Evolutionary conservation across 2,888 invertebrate genomes (phyloP), one percentile per base, ranked within the genome.

Genomic region (Heteromurus nitidus): DNA sequence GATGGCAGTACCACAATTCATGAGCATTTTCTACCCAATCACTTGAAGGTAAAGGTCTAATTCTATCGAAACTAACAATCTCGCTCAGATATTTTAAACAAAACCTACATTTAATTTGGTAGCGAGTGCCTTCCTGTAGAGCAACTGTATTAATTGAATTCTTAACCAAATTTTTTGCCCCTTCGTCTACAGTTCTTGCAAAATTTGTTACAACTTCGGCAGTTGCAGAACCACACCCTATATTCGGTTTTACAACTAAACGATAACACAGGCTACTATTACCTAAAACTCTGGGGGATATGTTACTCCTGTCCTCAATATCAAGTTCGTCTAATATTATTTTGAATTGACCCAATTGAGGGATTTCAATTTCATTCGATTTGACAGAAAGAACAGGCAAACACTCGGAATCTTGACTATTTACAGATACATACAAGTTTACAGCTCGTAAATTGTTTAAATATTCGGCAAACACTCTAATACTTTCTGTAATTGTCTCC

Each of bases 1-100:
- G 90, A 84, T 93, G 93, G 87, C 93, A 93, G 88, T 93, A 93
- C 92, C 93, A 93, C 26, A 87, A 69, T 83, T 93, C 93, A 0
- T 91, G 90, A 88, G 91, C 85, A 44, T 82, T 80, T 72, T 87
- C 91, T 87, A 93, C 92, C 76, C 91, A 89, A 88, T 91, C 91
- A 18, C 91, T 90, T 0, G 92, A 91, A 0, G 93, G 93, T 72
- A 93, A 88, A 76, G 93, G 93, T 80, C 93, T 88, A 87, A 93
- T 90, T 83, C 93, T 90, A 62, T 91, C 89, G 89, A 93, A 93
- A 62, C 89, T 90, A 0, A 90, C 50, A n/a, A 83, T 70, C 65
- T 85, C 87, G 47, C 89, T 88, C 65, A 88, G 73, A 75, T 87
- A 87, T 31, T 80, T 80, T 79, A 91, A 88, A 82, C 88, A 89